A percentile compares a stretch with the other conserved stretches of the same genome.
Evolutionary conservation across 2,113 vertebrate species (phyloP).

Genomic region (Aegithalos caudatus): DNA sequence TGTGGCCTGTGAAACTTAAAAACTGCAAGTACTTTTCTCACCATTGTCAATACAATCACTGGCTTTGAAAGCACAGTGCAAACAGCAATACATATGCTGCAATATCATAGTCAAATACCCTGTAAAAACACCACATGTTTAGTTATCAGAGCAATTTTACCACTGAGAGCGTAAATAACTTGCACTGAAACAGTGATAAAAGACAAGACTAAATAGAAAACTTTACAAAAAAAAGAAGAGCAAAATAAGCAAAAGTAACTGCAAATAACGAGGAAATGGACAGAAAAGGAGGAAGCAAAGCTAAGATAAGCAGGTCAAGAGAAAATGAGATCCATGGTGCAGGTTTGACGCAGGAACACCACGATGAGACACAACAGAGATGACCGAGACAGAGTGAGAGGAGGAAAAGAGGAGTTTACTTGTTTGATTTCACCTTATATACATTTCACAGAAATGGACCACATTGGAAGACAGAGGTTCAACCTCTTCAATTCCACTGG

Average conservation of each 20-base stretch:
- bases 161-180: background rate
- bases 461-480: too few relatives aligned
- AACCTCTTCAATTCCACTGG: too few relatives aligned
- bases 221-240: background rate
- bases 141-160: background rate
- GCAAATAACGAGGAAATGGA: background rate
- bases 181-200: background rate
- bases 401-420: too few relatives aligned
- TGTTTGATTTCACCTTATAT: too few relatives aligned
- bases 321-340: background rate
- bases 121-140: fast-evolving
- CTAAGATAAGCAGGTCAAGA: background rate
- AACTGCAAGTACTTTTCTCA: background rate
- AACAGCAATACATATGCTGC: background rate
- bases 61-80: background rate
- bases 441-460: too few relatives aligned
- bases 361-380: too few relatives aligned
- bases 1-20: background rate
- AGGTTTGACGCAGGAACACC: too few relatives aligned
- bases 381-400: too few relatives aligned
- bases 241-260: background rate
- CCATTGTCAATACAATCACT: background rate
- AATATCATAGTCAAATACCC: background rate
- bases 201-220: background rate
- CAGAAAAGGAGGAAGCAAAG: background rate